Base-by-base conservation (phyloP, 2,797 vertebrate species). In the Xiphophorus birchmanni region DNA sequence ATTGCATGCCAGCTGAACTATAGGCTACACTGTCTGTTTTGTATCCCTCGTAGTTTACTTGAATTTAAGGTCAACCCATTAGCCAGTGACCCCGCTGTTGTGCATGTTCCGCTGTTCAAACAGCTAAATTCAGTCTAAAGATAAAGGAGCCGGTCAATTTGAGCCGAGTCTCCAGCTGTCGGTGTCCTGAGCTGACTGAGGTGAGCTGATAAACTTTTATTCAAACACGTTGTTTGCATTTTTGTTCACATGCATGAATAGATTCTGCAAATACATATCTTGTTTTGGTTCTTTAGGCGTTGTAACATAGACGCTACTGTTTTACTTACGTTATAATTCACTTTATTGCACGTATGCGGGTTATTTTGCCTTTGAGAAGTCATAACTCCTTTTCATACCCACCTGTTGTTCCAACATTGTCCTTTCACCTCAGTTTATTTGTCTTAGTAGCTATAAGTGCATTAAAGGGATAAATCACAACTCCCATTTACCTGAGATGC, bases 31-130 rank as follows among this genome's bases (percentile, higher is more conserved):
- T 11, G 15, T 17, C 8, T 35, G 10, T 2, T 5, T 23, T 21
- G 13, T 3, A 21, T 9, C 0, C 12, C 4, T 9, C 0, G 15
- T 29, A 44, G 0, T 4, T 12, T 2, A 1, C 37, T 4, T 17
- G 37, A 42, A 35, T 44, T n/a, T 0, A 21, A 4, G 12, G 21
- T 4, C 3, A 4, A 3, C 7, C 60, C 3, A 7, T 45, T 35
- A 10, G n/a, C 13, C 7, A 8, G 5, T 50, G 21, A 60, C 23
- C 1, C 52, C 17, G 3, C 52, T 54, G 60, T n/a, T 12, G 13
- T 17, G 1, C 1, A 21, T 2, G 8, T 15, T 0, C 0, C 9
- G 54, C 60, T 10, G 1, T 18, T 45, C 3, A 37, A 52, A 74
- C 72, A 50, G 10, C n/a, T 50, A n/a, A 18, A 35, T 17, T 44